These are phyloP conservation scores for Microtus ochrogaster DNA, from an alignment of 2,113 vertebrate species.

Conservation along the genomic window DNA sequence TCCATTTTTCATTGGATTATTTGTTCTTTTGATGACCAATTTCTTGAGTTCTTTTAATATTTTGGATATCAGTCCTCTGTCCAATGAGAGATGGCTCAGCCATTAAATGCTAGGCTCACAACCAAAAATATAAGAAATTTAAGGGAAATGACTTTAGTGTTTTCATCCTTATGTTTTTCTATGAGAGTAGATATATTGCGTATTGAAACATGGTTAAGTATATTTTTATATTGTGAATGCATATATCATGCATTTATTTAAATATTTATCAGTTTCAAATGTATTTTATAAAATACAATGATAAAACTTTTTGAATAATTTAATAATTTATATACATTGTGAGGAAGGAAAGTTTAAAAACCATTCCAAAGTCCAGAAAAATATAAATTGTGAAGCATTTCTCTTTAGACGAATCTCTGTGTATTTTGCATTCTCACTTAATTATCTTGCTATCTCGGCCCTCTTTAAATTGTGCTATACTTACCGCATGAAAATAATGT, in stretches of 20 bases:
- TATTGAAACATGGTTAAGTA: not conserved
- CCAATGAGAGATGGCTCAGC: too few relatives aligned
- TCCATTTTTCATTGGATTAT: too few relatives aligned
- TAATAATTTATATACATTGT: not conserved
- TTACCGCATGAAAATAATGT: not conserved
- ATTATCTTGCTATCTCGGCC: not conserved
- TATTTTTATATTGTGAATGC: not conserved
- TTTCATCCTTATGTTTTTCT: not conserved
- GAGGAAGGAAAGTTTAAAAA: not conserved
- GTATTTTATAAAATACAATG: not conserved
- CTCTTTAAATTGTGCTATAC: not conserved
- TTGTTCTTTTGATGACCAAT: too few relatives aligned
- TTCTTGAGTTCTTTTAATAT: too few relatives aligned
- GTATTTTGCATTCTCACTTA: not conserved
- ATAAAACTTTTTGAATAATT: not conserved
- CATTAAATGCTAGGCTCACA: too few relatives aligned
- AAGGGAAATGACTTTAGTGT: not conserved
- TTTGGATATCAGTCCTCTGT: too few relatives aligned
- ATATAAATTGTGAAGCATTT: not conserved
- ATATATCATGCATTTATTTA: not conserved
- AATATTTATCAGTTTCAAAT: not conserved
- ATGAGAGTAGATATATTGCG: not conserved
- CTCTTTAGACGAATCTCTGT: not conserved
- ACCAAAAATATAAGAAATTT: not conserved
- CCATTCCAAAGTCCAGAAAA: not conserved